phyloP scores from a whole-genome alignment of 2,888 invertebrate genomes.

The Lasius fuliginosus region DNA sequence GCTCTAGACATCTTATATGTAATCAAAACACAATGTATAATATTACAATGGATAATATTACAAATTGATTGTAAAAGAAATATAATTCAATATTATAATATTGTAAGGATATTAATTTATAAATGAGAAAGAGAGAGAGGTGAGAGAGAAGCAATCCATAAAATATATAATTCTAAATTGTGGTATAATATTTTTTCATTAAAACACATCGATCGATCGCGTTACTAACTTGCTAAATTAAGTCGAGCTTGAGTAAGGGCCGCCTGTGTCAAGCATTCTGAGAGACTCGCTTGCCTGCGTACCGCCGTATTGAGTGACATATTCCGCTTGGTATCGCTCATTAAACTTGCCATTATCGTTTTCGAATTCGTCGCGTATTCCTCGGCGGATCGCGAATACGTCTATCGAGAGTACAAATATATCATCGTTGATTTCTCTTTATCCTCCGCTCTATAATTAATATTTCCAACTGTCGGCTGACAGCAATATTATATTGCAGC shows the following conservation, averaged over 20 bases:
- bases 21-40: constrained; percentile 1
- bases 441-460: constrained; percentile 30
- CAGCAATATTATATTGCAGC: not conserved
- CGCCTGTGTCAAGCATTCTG: constrained; percentile 83
- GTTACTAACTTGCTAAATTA: constrained; percentile 83
- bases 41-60: constrained; percentile 24
- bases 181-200: not conserved
- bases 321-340: constrained; percentile 79
- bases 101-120: not conserved
- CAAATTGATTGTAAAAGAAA: constrained; percentile 7
- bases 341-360: constrained; percentile 78
- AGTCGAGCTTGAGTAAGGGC: constrained; percentile 83
- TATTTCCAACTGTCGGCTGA: not conserved
- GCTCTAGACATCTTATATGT: not conserved
- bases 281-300: constrained; percentile 81
- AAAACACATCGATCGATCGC: not conserved
- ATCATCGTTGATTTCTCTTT: constrained; percentile 17
- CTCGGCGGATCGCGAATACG: not conserved
- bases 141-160: too few relatives aligned
- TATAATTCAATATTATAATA: not conserved
- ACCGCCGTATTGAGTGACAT: constrained; percentile 78
- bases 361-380: constrained; percentile 29
- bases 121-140: not conserved
- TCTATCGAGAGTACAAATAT: constrained; percentile 51
- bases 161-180: not conserved